Percentiles rank a stretch among this genome's conserved stretches.
These are phyloP conservation scores for Neodon shergylaensis DNA, from an alignment of 2,113 vertebrate species.

Conservation along the genomic window DNA sequence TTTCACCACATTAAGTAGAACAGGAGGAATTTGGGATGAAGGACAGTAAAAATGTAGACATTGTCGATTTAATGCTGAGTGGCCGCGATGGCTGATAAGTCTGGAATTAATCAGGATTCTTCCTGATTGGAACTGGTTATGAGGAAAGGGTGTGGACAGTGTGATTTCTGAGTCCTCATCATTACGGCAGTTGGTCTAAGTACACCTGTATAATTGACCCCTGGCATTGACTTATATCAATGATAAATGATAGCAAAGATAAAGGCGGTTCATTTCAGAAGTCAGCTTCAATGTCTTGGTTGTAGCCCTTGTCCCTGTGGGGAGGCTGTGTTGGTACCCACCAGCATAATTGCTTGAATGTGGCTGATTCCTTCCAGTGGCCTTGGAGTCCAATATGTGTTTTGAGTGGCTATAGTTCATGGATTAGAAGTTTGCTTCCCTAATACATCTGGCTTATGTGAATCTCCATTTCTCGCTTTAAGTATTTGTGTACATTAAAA, in stretches of 20 bases:
- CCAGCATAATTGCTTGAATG: not conserved
- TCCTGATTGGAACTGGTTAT: not conserved
- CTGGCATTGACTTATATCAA: not conserved
- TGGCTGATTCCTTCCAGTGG: not conserved
- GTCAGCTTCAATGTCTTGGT: not conserved
- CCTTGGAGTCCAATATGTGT: not conserved
- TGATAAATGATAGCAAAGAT: not conserved
- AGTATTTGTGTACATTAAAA: fast-evolving
- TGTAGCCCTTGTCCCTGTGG: not conserved
- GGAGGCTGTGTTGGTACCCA: not conserved
- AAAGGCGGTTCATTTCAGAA: not conserved
- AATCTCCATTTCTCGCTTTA: fast-evolving
- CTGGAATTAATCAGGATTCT: not conserved
- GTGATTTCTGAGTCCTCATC: not conserved
- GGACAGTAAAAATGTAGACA: not conserved
- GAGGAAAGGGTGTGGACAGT: fast-evolving
- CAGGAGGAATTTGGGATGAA: slow-evolving; percentile 2
- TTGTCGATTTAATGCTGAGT: not conserved
- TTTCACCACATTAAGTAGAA: not conserved
- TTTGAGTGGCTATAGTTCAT: not conserved
- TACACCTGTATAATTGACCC: not conserved
- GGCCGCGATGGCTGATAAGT: not conserved
- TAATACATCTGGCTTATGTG: not conserved
- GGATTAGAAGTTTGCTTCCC: not conserved
- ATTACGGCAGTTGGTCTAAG: not conserved